These are phyloP conservation scores for Thymelicus sylvestris DNA, from an alignment of 2,888 invertebrate species.

Conservation along the genomic window DNA sequence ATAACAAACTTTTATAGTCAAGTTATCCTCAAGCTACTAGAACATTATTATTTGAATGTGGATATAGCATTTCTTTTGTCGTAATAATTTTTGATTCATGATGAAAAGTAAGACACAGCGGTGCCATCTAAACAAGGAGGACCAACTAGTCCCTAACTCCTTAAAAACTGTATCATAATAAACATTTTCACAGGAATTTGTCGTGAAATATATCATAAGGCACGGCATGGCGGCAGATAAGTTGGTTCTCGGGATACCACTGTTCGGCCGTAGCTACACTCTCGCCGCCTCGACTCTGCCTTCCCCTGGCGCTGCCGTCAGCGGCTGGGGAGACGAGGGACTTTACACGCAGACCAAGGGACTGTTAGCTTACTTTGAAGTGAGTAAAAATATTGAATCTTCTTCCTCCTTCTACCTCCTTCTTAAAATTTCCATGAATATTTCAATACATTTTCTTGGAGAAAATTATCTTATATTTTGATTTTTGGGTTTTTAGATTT, in stretches of 20 bases:
- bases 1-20: not conserved
- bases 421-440: too few species aligned
- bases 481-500: conserved; percentile 65
- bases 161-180: not conserved
- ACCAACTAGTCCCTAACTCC: too few species aligned
- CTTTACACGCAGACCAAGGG: conserved; percentile 88
- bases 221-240: conserved; percentile 87
- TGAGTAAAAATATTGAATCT: conserved; percentile 50
- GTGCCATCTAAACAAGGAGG: too few species aligned
- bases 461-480: not conserved
- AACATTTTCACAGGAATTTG: conserved; percentile 81
- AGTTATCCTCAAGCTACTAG: not conserved
- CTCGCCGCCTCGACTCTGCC: conserved; percentile 82
- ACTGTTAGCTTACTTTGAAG: conserved; percentile 89
- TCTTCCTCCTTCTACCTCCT: not conserved
- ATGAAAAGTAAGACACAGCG: too few species aligned
- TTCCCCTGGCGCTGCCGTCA: conserved; percentile 83
- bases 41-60: not conserved
- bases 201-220: conserved; percentile 87
- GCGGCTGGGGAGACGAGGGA: conserved; percentile 87
- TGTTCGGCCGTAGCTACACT: conserved; percentile 90
- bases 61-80: too few species aligned
- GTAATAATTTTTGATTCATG: too few species aligned
- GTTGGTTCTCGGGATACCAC: conserved; percentile 89
- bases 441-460: too few species aligned